Evolutionary conservation across 1,140 invertebrate genomes (phyloP), one percentile per base, ranked within the genome.

Genomic region (Atta cephalotes): DNA sequence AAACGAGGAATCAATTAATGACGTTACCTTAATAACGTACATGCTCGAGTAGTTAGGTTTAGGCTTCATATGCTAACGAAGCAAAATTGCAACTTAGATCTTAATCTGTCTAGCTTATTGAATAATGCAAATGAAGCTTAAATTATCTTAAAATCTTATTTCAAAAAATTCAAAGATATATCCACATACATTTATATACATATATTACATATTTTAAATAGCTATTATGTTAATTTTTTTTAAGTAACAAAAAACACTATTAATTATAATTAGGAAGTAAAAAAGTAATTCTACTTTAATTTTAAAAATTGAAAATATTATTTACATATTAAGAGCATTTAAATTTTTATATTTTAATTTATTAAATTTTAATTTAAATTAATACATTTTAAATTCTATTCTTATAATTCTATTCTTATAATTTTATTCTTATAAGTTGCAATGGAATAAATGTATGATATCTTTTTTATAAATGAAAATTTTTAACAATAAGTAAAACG

Each of bases 1-100:
- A 63, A 84, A 74, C 70, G 39, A 76, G 56, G 28, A 76, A 84
- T 82, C 80, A 82, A 82, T 84, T 84, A 84, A 63, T 25, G 56
- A 9, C n/a, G 39, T 84, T 76, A 63, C 70, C 49, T 71, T 51
- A 76, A 74, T 84, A 76, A 53, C 31, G 80, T 62, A 74, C 80
- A 84, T 35, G 51, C 68, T 81, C 70, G 39, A 76, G 28, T 84
- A 45, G 28, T 76, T 45, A 63, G 39, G 2, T 35, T 74, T 74
- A 49, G 39, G 39, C 49, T 70, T 56, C 10, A 18, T 53, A 45
- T 10, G 25, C 62, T 72, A 82, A 74, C 58, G 39, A 84, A 84
- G 70, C 70, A 62, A 74, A 63, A 84, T 84, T 76, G 39, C 45
- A 45, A 35, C 56, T 76, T 12, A 62, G 31, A 81, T 58, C 25